phyloP scores from a whole-genome alignment of 2,888 invertebrate species.

The Volucella inanis region DNA sequence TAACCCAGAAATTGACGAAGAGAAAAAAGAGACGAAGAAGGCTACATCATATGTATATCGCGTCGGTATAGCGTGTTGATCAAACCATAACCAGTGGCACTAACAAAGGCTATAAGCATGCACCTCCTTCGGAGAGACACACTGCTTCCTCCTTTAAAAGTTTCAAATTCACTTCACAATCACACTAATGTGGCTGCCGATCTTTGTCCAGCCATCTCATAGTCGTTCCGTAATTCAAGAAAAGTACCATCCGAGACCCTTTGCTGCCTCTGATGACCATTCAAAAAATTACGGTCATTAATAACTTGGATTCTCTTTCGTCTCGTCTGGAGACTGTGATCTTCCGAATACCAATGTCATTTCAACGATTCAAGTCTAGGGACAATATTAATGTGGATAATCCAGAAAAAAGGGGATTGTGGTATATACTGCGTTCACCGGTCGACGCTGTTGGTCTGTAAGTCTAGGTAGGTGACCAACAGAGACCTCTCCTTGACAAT shows the following conservation, averaged over 20 bases:
- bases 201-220: conserved; percentile 63
- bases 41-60: conserved; percentile 25
- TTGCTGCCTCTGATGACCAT: conserved; percentile 73
- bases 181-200: conserved; percentile 61
- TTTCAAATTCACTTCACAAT: conserved; percentile 63
- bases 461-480: conserved; percentile 60
- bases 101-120: conserved; percentile 66
- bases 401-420: conserved; percentile 68
- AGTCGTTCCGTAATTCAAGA: conserved; percentile 36
- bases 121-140: conserved; percentile 62
- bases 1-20: conserved; percentile 61
- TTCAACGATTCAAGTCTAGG: conserved; percentile 69
- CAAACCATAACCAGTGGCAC: conserved; percentile 63
- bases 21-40: conserved; percentile 41
- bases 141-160: conserved; percentile 49
- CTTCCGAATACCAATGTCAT: conserved; percentile 70
- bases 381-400: conserved; percentile 72
- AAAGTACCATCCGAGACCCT: conserved; percentile 64
- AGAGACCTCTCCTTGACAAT: conserved; percentile 56
- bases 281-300: conserved; percentile 73
- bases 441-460: conserved; percentile 24
- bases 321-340: conserved; percentile 31
- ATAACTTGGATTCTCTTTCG: conserved; percentile 55
- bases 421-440: conserved; percentile 52
- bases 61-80: conserved; percentile 36